Evolutionary conservation across 2,797 vertebrate genomes (phyloP).

Genomic region (Tinamus major): DNA sequence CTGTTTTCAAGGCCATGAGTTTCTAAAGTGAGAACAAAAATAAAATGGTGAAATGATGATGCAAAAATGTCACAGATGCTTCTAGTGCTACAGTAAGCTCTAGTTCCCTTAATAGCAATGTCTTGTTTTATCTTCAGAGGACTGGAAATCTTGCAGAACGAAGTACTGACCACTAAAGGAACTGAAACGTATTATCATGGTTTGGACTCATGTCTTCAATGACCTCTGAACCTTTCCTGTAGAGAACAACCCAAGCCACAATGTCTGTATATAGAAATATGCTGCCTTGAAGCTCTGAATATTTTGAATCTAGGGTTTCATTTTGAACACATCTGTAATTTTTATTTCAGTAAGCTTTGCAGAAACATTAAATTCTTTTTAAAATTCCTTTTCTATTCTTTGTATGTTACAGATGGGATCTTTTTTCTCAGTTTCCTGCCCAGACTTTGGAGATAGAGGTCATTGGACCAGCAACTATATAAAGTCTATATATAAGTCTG

Average conservation of each 20-base stretch:
- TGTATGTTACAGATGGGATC: not conserved
- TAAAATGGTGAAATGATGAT: not conserved
- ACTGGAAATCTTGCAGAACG: not conserved
- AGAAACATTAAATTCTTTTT: not conserved
- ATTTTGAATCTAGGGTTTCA: not conserved
- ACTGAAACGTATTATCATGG: constrained; percentile 16
- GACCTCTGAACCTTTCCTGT: constrained; percentile 10
- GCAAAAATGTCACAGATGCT: not conserved
- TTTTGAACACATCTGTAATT: not conserved
- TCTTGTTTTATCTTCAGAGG: constrained; percentile 21
- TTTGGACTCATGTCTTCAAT: constrained; percentile 34
- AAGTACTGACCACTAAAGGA: constrained; percentile 6
- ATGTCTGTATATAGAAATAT: not conserved
- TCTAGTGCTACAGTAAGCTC: not conserved
- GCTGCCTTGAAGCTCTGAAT: not conserved
- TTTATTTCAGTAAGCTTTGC: not conserved
- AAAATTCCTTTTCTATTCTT: not conserved
- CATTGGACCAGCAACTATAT: not conserved
- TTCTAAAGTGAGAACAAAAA: not conserved
- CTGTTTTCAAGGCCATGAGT: not conserved
- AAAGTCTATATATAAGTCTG: not conserved
- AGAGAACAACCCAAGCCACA: constrained; percentile 1
- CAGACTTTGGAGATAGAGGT: constrained; percentile 18
- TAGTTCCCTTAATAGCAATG: constrained; percentile 25
- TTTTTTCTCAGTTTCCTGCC: not conserved